Conservation (phyloP, 2,113 vertebrate species). For the Psettodes erumei region DNA sequence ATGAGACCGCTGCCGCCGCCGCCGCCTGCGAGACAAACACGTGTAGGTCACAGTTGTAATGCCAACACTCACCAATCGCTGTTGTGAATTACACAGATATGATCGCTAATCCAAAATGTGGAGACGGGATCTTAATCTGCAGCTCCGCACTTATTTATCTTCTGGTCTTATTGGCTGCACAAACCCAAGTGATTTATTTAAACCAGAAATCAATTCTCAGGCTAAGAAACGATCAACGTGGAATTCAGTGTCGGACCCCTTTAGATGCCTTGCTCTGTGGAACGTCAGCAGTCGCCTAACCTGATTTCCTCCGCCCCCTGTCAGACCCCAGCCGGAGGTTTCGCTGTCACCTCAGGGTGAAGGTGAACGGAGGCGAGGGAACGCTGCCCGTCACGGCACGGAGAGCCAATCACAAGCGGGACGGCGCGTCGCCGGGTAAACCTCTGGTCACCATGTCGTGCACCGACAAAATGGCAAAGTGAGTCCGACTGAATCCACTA, state of each 20-base stretch:
- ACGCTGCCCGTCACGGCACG: slow-evolving; percentile 61
- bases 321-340: slow-evolving; percentile 63
- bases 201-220: too few relatives aligned
- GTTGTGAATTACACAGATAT: too few relatives aligned
- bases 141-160: neutral
- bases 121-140: too few relatives aligned
- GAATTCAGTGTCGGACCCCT: too few relatives aligned
- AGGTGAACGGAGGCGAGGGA: slow-evolving; percentile 73
- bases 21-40: slow-evolving; percentile 57
- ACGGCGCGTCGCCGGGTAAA: neutral
- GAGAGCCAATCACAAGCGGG: slow-evolving; percentile 36
- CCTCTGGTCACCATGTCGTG: slow-evolving; percentile 67
- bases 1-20: slow-evolving; percentile 80
- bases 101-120: too few relatives aligned
- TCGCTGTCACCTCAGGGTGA: slow-evolving; percentile 63
- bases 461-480: slow-evolving; percentile 78
- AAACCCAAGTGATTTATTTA: too few relatives aligned
- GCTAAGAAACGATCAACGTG: too few relatives aligned
- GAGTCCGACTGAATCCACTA: too few relatives aligned
- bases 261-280: too few relatives aligned
- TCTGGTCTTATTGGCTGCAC: neutral
- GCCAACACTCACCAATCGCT: too few relatives aligned
- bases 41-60: too few relatives aligned
- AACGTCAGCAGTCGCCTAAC: too few relatives aligned
- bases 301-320: neutral